Base-by-base conservation (phyloP, 1,140 invertebrate species). In the Daktulosphaira vitifoliae region DNA sequence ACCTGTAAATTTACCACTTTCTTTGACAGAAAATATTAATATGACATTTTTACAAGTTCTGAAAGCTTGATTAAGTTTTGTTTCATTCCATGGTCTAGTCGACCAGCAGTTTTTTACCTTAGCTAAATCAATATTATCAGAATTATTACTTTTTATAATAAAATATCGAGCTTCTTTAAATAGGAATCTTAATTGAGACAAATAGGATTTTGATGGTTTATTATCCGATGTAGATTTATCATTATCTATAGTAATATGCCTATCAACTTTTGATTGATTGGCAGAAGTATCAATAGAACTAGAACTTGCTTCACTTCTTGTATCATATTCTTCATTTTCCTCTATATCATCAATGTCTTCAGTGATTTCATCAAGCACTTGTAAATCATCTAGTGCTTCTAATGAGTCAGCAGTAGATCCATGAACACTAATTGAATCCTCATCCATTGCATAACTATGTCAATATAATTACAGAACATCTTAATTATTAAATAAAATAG, bases 101-200 rank as follows among this genome's bases (percentile, higher is more conserved):
- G 94, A 96, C 96, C 95, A 98, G 3, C 98, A 94, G 67, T 91
- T 92, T 80, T 92, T 96, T 1, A 85, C 86, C 78, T 98, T 98
- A 1, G 94, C 94, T 25, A 98, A 72, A 22, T 88, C 87, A 26
- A 98, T 87, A 78, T 98, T 98, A 76, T 98, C 95, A 67, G 89
- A 88, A 78, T 98, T 98, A 76, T 97, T 97, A 48, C 93, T 96
- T 77, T 98, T 98, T 68, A 98, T 96, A 22, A 98, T 82, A 78
- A 97, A 98, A 80, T 95, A 98, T 69, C 92, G 82, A 67, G 94
- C 90, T 76, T 96, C 91, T 70, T 92, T 81, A 75, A 97, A 96
- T 53, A 98, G 80, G 75, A 96, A 96, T 78, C 94, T 96, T 52
- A 98, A 76, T 77, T 93, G 89, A 9, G 89, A 90, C 72, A 85